Evolutionary conservation across 2,113 vertebrate genomes (phyloP).

Genomic region (Rhabdornis inornatus): DNA sequence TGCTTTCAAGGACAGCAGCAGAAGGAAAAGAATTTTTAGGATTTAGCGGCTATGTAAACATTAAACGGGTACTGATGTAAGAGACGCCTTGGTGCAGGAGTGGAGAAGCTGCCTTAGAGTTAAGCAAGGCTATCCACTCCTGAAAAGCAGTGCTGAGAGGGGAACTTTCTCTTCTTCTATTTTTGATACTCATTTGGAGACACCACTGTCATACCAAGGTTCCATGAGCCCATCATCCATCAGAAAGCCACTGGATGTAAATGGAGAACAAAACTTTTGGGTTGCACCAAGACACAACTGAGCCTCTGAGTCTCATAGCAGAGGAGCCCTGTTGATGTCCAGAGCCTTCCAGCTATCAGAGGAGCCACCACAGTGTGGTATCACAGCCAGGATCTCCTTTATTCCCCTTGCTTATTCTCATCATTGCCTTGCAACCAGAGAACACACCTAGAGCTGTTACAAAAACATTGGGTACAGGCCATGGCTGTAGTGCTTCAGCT

Average conservation of each 20-base stretch:
- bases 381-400: background rate
- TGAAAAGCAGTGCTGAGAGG: background rate
- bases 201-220: background rate
- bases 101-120: background rate
- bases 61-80: background rate
- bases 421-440: background rate
- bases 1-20: background rate
- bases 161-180: background rate
- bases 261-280: background rate
- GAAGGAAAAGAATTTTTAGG: background rate
- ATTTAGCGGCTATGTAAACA: background rate
- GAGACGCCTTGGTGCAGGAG: fast-evolving
- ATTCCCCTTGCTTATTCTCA: background rate
- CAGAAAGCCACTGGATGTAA: background rate
- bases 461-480: fast-evolving
- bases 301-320: background rate
- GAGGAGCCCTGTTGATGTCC: background rate
- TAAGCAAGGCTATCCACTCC: background rate
- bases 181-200: background rate
- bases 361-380: background rate
- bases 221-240: background rate
- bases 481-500: background rate
- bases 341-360: background rate
- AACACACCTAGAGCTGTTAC: background rate
- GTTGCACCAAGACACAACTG: background rate